A percentile compares a stretch with the other conserved stretches of the same genome.
These are phyloP conservation scores for Macquaria australasica DNA, from an alignment of 2,113 vertebrate species.

Conservation along the genomic window DNA sequence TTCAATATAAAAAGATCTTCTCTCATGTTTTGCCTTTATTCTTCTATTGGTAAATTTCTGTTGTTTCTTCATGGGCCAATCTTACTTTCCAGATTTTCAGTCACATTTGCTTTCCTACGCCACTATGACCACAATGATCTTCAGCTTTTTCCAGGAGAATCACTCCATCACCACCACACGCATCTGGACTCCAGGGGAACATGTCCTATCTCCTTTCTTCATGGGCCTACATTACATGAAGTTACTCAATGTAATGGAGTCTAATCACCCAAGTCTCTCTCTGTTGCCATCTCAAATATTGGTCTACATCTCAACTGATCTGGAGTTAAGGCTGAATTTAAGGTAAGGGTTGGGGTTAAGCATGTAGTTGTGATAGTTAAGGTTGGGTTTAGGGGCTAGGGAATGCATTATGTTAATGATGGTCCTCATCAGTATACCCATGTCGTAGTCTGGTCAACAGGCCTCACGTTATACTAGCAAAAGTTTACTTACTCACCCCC, in stretches of 20 bases:
- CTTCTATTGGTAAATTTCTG: not conserved
- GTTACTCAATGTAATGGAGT: not conserved
- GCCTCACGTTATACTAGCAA: constrained; percentile 8
- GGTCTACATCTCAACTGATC: not conserved
- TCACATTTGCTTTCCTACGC: not conserved
- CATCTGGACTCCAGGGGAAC: not conserved
- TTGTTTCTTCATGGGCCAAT: not conserved
- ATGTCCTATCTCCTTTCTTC: not conserved
- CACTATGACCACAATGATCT: not conserved
- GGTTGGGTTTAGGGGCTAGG: not conserved
- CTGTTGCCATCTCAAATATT: not conserved
- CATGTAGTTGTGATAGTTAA: not conserved
- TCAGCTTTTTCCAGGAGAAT: constrained; percentile 1
- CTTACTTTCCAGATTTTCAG: not conserved
- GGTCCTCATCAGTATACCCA: not conserved
- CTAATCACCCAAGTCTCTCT: not conserved
- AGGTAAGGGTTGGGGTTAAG: not conserved
- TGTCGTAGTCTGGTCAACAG: not conserved
- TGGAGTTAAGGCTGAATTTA: constrained; percentile 6
- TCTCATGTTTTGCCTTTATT: not conserved
- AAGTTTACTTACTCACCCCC: constrained; percentile 20
- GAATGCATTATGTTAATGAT: constrained; percentile 9
- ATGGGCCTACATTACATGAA: not conserved
- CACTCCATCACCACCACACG: not conserved
- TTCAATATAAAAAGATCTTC: not conserved